Evolutionary conservation across 1,140 invertebrate genomes (phyloP).

Genomic region (Zaprionus gabonicus): DNA sequence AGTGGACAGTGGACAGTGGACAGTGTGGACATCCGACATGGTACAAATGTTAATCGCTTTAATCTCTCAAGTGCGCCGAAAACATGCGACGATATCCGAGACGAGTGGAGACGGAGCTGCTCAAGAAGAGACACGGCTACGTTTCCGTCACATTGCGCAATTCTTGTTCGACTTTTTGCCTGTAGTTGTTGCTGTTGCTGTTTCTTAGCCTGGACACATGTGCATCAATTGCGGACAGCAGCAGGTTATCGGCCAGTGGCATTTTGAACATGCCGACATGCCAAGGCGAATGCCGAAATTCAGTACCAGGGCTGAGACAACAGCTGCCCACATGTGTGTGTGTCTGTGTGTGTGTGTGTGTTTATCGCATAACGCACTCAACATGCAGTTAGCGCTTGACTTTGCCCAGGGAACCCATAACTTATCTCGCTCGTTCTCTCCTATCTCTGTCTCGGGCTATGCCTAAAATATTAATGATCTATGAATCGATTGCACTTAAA

Average conservation of each 20-base stretch:
- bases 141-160: slow-evolving; percentile 79
- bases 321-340: slow-evolving; percentile 23
- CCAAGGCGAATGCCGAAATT: slow-evolving; percentile 10
- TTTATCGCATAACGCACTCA: slow-evolving; percentile 38
- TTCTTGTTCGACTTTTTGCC: slow-evolving; percentile 40
- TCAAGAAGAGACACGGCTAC: slow-evolving; percentile 48
- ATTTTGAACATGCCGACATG: slow-evolving; percentile 40
- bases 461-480: slow-evolving; percentile 80
- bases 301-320: slow-evolving; percentile 6
- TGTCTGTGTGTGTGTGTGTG: background rate
- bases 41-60: slow-evolving; percentile 81
- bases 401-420: slow-evolving; percentile 60
- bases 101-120: slow-evolving; percentile 3
- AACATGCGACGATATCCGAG: slow-evolving; percentile 67
- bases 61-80: slow-evolving; percentile 81
- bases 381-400: slow-evolving; percentile 61
- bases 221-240: slow-evolving; percentile 40
- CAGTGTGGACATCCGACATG: slow-evolving; percentile 47
- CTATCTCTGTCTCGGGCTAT: slow-evolving; percentile 36
- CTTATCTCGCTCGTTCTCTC: slow-evolving; percentile 53
- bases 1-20: slow-evolving; percentile 16
- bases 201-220: slow-evolving; percentile 35
- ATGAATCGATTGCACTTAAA: slow-evolving; percentile 67
- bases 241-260: slow-evolving; percentile 49
- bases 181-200: background rate